These are phyloP conservation scores for Meda fulgida DNA, from an alignment of 2,797 vertebrate genomes.

Conservation along the genomic window DNA sequence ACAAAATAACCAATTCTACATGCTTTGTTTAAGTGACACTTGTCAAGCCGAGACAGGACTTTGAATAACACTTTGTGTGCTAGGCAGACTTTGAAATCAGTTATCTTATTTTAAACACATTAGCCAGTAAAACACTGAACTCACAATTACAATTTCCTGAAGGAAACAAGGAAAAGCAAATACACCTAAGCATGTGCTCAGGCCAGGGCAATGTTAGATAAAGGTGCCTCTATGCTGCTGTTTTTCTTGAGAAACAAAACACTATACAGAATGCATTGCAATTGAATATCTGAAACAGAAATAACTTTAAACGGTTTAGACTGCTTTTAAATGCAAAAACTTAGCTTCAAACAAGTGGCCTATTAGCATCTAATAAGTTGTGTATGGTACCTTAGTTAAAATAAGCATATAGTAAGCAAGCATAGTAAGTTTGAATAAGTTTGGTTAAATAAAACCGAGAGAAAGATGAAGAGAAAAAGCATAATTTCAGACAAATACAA, in stretches of 20 bases:
- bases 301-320: background rate
- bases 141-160: slow-evolving; percentile 52
- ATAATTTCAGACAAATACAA: background rate
- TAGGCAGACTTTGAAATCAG: slow-evolving; percentile 19
- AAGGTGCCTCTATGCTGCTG: slow-evolving; percentile 21
- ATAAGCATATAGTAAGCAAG: background rate
- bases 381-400: background rate
- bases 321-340: background rate
- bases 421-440: background rate
- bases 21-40: slow-evolving; percentile 25
- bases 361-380: background rate
- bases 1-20: slow-evolving; percentile 19
- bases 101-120: slow-evolving; percentile 41
- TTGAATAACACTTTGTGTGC: slow-evolving; percentile 31
- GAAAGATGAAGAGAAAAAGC: background rate
- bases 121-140: slow-evolving; percentile 47
- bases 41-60: background rate
- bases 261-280: background rate
- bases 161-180: slow-evolving; percentile 44
- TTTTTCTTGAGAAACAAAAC: background rate
- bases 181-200: background rate
- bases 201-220: slow-evolving; percentile 14
- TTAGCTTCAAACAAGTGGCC: background rate
- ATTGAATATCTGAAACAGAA: background rate
- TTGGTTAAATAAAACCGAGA: background rate